Evolutionary conservation across 37 sponge, comb jelly and placozoan genomes (phyloP).

Genomic region (Beroe forskalii): DNA sequence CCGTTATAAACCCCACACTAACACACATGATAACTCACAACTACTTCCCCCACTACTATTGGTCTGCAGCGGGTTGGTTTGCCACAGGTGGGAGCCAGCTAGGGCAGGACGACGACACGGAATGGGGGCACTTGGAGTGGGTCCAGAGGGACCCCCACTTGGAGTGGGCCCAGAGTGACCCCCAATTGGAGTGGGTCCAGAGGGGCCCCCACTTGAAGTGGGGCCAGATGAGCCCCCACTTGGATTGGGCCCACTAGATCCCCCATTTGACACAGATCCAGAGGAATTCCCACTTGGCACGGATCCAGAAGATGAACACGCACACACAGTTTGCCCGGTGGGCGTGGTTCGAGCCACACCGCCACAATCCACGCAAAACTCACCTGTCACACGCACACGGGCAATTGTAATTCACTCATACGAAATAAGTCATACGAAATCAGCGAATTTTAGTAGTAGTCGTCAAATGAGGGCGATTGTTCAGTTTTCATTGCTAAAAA

Average conservation of each 20-base stretch:
- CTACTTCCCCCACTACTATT: background rate
- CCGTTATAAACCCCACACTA: no score
- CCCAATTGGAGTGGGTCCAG: no score
- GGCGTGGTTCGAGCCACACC: background rate
- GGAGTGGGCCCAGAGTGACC: no score
- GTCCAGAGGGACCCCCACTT: no score
- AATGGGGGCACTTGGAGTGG: no score
- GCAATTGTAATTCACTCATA: background rate
- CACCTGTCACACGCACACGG: conserved; percentile 32
- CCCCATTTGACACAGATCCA: background rate
- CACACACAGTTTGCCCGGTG: conserved; percentile 47
- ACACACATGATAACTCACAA: background rate
- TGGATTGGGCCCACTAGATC: background rate
- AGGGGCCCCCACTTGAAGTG: no score
- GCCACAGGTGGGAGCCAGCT: no score
- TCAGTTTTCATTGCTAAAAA: no score
- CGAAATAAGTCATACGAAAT: no score
- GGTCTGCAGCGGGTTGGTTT: background rate
- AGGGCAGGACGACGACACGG: no score
- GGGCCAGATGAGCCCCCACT: background rate
- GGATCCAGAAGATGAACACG: background rate
- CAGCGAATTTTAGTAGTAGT: no score
- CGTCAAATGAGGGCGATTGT: no score
- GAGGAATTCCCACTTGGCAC: background rate
- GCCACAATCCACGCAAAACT: conserved; percentile 59